A percentile compares a stretch with the other conserved stretches of the same genome.
These are phyloP conservation scores for Microctenopoma lineatum DNA, from an alignment of 2,797 vertebrate species.

Conservation along the genomic window DNA sequence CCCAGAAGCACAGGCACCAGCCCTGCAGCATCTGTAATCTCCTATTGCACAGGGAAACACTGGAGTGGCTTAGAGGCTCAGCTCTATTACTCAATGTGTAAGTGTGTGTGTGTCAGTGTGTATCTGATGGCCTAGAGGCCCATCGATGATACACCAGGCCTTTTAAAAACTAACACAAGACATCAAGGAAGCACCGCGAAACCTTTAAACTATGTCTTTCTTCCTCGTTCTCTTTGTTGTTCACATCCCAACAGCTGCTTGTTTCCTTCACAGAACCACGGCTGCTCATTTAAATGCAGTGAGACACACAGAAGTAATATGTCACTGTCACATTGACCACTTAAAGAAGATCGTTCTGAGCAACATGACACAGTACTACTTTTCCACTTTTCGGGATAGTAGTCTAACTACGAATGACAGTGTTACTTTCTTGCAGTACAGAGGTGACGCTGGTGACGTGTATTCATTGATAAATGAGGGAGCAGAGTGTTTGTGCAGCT, in stretches of 20 bases:
- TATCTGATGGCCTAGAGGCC: slow-evolving; percentile 34
- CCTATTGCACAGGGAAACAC: slow-evolving; percentile 82
- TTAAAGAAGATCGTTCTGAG: slow-evolving; percentile 23
- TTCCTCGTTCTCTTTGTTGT: neutral
- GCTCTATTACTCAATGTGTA: slow-evolving; percentile 58
- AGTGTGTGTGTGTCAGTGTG: slow-evolving; percentile 16
- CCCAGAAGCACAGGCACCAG: slow-evolving; percentile 73
- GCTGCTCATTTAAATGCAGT: slow-evolving; percentile 1
- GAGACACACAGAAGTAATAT: neutral
- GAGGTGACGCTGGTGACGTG: slow-evolving; percentile 15
- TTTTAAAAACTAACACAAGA: slow-evolving; percentile 47
- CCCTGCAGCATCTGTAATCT: slow-evolving; percentile 85
- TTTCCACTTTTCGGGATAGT: neutral
- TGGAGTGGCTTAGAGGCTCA: slow-evolving; percentile 79
- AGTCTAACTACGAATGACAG: neutral
- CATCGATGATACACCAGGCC: slow-evolving; percentile 45
- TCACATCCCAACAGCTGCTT: neutral
- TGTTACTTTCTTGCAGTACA: slow-evolving; percentile 4
- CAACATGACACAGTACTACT: neutral
- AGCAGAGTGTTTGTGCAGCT: slow-evolving; percentile 70
- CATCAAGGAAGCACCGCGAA: slow-evolving; percentile 52
- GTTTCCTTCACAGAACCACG: neutral
- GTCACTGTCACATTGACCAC: neutral
- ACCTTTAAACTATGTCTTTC: slow-evolving; percentile 33
- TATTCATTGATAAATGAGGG: slow-evolving; percentile 45